phyloP scores from a whole-genome alignment of 2,113 vertebrate genomes.

The Hyperopisus bebe region DNA sequence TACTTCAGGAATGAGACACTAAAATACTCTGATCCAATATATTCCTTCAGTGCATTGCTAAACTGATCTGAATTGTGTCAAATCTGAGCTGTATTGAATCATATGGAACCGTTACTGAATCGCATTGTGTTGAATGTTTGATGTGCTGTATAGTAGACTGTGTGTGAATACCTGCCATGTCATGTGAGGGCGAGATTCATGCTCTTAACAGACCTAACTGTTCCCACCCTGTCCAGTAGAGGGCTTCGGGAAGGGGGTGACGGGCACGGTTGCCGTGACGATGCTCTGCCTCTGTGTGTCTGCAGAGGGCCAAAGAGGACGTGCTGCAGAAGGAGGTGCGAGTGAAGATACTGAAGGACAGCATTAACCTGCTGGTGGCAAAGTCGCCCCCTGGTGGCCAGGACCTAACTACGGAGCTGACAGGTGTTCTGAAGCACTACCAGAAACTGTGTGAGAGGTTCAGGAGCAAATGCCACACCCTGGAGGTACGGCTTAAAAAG shows the following conservation, averaged over 20 bases:
- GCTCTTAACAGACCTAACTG: neutral
- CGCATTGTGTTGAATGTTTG: neutral
- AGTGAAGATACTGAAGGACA: constrained; percentile 97
- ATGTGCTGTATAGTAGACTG: neutral
- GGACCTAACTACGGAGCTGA: constrained; percentile 73
- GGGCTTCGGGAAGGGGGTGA: neutral
- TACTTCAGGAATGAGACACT: neutral
- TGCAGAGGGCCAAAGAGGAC: constrained; percentile 90
- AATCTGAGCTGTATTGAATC: neutral
- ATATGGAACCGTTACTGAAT: neutral
- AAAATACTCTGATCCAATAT: neutral
- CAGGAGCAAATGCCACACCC: constrained; percentile 88
- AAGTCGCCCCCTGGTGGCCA: constrained; percentile 69
- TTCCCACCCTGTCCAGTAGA: neutral
- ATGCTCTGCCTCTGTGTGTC: neutral
- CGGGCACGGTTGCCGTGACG: neutral
- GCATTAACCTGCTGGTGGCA: constrained; percentile 75
- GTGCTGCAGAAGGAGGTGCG: constrained; percentile 96
- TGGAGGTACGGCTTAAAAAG: constrained; percentile 68
- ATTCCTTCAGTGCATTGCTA: neutral
- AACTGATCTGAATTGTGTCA: neutral
- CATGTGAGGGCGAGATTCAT: neutral
- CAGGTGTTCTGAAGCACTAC: constrained; percentile 80
- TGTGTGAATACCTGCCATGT: neutral
- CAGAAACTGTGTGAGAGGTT: constrained; percentile 89